phyloP scores from a whole-genome alignment of 2,797 vertebrate species.

The Megalops cyprinoides region DNA sequence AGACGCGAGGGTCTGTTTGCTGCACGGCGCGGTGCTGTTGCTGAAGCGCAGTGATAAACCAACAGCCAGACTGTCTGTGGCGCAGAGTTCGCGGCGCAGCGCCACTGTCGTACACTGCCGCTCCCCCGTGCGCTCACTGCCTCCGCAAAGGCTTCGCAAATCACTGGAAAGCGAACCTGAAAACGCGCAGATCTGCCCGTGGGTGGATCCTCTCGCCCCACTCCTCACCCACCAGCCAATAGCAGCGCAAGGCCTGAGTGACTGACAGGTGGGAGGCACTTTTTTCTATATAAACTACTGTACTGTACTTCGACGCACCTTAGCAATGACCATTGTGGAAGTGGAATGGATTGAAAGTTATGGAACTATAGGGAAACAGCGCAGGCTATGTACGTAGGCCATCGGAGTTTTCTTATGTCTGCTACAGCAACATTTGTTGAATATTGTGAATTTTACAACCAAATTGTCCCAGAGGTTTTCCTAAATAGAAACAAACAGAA shows the following conservation, averaged over 20 bases:
- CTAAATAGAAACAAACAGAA: no score
- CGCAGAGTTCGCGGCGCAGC: conserved; percentile 30
- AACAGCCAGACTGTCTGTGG: conserved; percentile 12
- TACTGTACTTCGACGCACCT: background rate
- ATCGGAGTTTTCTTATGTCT: no score
- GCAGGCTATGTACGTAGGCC: no score
- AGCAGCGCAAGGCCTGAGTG: conserved; percentile 3
- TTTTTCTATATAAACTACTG: conserved; percentile 16
- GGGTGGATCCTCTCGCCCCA: conserved; percentile 36
- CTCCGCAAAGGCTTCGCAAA: conserved; percentile 32
- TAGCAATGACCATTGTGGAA: background rate
- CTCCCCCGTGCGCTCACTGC: conserved; percentile 32
- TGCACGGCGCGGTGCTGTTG: conserved; percentile 11
- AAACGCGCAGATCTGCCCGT: conserved; percentile 44
- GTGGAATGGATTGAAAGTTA: background rate
- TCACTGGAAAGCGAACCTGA: conserved; percentile 20
- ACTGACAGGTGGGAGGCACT: conserved; percentile 40
- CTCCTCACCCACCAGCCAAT: conserved; percentile 42
- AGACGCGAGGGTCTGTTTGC: conserved; percentile 18
- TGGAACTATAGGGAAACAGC: no score
- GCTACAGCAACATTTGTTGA: no score
- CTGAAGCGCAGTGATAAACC: conserved; percentile 1
- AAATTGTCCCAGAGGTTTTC: no score
- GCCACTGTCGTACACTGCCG: conserved; percentile 32
- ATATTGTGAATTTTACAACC: no score